phyloP scores from a whole-genome alignment of 1,140 invertebrate genomes.

The Camponotus vicinus region DNA sequence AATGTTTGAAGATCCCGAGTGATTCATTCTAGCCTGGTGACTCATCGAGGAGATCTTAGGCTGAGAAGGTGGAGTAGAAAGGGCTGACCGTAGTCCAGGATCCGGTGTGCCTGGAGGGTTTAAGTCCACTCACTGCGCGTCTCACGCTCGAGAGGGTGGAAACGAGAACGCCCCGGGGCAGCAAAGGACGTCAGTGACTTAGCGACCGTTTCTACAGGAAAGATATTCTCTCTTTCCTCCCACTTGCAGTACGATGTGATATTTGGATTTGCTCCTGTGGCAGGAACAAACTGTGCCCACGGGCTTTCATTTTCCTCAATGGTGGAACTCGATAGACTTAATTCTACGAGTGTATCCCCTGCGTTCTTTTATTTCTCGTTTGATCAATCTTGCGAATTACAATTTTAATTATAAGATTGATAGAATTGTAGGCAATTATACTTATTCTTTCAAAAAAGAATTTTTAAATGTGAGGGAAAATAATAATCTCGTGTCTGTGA shows the following conservation, averaged over 20 bases:
- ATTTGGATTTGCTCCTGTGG: constrained; percentile 66
- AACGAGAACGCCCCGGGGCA: constrained; percentile 68
- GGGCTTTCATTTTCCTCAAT: constrained; percentile 67
- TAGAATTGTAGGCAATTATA: not conserved
- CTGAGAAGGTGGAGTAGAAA: constrained; percentile 63
- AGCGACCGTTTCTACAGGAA: constrained; percentile 63
- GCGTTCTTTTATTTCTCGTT: constrained; percentile 2
- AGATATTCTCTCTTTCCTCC: constrained; percentile 52
- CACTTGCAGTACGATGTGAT: constrained; percentile 32
- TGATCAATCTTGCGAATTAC: not conserved
- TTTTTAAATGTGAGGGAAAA: not conserved
- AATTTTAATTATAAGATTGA: not conserved
- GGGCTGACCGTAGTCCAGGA: constrained; percentile 67
- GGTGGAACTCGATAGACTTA: constrained; percentile 20
- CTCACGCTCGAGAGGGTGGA: constrained; percentile 72
- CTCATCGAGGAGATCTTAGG: constrained; percentile 66
- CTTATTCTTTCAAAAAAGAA: not conserved
- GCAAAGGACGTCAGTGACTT: constrained; percentile 62
- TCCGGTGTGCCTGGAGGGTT: constrained; percentile 69
- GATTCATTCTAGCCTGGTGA: constrained; percentile 70
- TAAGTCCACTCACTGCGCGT: constrained; percentile 56
- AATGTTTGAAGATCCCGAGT: constrained; percentile 57
- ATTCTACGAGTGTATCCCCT: no score
- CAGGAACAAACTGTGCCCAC: constrained; percentile 65
- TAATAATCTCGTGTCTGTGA: not conserved